Base-by-base conservation (phyloP, 1,140 invertebrate genomes). In the Orchesella cincta region DNA sequence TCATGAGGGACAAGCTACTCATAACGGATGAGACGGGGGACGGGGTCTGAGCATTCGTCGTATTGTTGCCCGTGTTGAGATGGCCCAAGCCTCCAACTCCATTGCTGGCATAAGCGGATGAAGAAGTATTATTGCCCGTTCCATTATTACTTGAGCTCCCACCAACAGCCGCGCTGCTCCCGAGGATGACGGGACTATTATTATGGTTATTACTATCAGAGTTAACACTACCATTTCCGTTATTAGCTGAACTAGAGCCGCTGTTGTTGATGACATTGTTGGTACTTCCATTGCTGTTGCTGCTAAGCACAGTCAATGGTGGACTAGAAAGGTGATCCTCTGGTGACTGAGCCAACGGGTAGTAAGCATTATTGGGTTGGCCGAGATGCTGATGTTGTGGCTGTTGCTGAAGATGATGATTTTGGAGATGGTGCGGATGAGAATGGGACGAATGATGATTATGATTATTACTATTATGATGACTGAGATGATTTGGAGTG, bases 291-390 rank as follows among this genome's bases (percentile, higher is more conserved):
- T 73, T 36, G 26, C n/a, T 73, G 46, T 5, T 23, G 29, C 8
- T 52, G 31, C 54, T 62, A 39, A 77, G 76, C 39, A 28, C 76
- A 73, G 64, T 73, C 14, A 77, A 51, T 8, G 76, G 67, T 54
- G 76, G 76, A 77, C 76, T 77, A 77, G 76, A 77, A 62, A 73
- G 76, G 62, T 67, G 62, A 67, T 67, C 62, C 31, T 67, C 62
- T 29, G 62, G 31, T 67, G 62, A 67, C 29, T 67, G 62, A n/a
- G 62, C 62, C 23, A 67, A 33, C 8, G 62, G 62, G 33, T 67
- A 67, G 62, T 67, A 67, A 67, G 33, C 28, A n/a, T 23, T 67
- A 33, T 23, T 67, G 1, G 62, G 62, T 33, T 67, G 62, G 5
- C 62, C 62, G 23, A 67, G 70, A 73, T 76, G 78, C 23, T 73